These are phyloP conservation scores for Campylomormyrus numenius DNA, from an alignment of 2,113 vertebrate genomes.

Conservation along the genomic window DNA sequence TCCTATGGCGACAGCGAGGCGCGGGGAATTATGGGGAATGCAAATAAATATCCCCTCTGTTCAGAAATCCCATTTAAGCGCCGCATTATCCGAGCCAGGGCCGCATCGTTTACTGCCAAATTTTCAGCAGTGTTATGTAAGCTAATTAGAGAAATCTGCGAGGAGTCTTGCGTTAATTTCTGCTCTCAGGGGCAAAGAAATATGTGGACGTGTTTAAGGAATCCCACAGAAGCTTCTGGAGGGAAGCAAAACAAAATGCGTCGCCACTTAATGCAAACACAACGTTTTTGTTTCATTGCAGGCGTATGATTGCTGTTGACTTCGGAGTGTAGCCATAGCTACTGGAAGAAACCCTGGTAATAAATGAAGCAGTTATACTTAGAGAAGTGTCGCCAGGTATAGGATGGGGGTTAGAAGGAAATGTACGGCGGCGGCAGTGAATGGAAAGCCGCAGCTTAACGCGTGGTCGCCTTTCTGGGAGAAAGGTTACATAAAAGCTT, in stretches of 20 bases:
- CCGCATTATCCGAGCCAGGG: slow-evolving; percentile 4
- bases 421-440: background rate
- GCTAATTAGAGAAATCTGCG: slow-evolving; percentile 7
- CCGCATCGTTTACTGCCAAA: background rate
- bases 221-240: background rate
- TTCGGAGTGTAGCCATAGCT: background rate
- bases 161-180: background rate
- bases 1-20: slow-evolving; percentile 52
- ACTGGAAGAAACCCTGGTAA: background rate
- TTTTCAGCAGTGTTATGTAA: slow-evolving; percentile 11
- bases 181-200: background rate
- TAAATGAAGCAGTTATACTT: background rate
- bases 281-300: background rate
- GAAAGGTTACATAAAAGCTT: background rate
- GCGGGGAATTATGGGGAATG: slow-evolving; percentile 47
- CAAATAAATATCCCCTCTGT: slow-evolving; percentile 42
- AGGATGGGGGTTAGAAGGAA: background rate
- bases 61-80: slow-evolving; percentile 34
- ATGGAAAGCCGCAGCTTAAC: background rate
- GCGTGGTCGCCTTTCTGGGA: background rate
- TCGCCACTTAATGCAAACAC: background rate
- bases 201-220: background rate
- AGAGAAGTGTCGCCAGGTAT: background rate
- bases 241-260: background rate
- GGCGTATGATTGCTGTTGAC: background rate